Conservation (phyloP, 2,113 vertebrate species). For the cattle (Bos taurus) region DNA sequence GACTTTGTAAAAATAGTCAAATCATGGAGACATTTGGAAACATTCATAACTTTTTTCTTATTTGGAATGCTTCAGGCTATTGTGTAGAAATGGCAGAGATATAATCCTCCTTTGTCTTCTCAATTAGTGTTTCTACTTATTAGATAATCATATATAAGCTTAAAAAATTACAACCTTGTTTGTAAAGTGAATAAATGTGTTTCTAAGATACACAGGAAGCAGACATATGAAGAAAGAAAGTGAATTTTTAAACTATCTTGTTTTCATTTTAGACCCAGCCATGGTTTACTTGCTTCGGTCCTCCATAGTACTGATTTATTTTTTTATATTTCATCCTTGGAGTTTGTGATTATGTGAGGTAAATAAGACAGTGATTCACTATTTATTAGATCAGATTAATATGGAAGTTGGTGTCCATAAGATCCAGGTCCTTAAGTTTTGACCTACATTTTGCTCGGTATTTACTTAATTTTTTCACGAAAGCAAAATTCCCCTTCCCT, state of each 20-base stretch:
- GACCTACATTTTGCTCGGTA: not conserved
- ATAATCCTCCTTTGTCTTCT: not conserved
- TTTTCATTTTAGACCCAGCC: not conserved
- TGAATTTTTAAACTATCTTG: not conserved
- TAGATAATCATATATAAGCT: not conserved
- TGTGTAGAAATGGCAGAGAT: conserved; percentile 7
- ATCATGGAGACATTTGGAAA: not conserved
- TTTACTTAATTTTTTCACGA: not conserved
- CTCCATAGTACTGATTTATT: not conserved
- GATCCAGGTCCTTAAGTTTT: not conserved
- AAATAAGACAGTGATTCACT: not conserved
- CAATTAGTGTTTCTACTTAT: not conserved
- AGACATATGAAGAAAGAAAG: not conserved
- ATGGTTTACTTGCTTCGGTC: not conserved
- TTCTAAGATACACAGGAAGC: not conserved
- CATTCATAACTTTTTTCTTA: not conserved
- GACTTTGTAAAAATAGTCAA: not conserved
- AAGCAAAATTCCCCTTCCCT: not conserved
- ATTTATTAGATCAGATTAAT: not conserved
- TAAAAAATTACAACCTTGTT: not conserved
- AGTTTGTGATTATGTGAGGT: not conserved
- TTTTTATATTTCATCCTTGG: not conserved
- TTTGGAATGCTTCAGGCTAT: not conserved
- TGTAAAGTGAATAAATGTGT: conserved; percentile 21
- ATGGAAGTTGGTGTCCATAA: not conserved